Conservation (phyloP, 1,140 invertebrate species). For the Aphis craccivora region DNA sequence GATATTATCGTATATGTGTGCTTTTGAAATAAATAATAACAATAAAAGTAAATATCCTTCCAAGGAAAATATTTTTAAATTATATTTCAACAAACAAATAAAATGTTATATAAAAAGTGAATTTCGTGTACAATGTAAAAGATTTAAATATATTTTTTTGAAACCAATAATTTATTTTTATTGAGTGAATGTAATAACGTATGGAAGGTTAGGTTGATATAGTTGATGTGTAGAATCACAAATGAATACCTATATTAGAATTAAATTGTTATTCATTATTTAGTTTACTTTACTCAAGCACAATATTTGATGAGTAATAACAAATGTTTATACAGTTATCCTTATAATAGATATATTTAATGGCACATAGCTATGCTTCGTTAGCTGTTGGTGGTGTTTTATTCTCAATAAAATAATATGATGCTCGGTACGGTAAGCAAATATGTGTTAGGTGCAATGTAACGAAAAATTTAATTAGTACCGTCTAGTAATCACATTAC, state of each 20-base stretch:
- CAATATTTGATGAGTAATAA: not conserved
- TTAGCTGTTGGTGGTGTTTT: not conserved
- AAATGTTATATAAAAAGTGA: not conserved
- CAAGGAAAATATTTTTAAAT: not conserved
- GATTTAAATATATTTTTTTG: not conserved
- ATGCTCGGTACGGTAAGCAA: not conserved
- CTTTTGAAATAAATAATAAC: not conserved
- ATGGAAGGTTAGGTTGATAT: too few species aligned
- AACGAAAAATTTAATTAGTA: not conserved
- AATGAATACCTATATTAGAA: not conserved
- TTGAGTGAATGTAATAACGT: not conserved
- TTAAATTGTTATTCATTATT: not conserved
- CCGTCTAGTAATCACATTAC: not conserved
- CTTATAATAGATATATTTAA: not conserved
- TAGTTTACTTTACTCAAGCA: not conserved
- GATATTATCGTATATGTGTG: not conserved
- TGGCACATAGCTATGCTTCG: too few species aligned
- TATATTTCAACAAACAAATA: not conserved
- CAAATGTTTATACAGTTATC: not conserved
- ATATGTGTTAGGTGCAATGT: not conserved
- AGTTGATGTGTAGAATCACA: not conserved
- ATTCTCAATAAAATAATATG: not conserved
- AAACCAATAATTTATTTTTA: not conserved
- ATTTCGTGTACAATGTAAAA: not conserved
- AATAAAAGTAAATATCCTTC: not conserved